These are phyloP conservation scores for Polypedilum pembai DNA, from an alignment of 1,140 invertebrate species.

Conservation along the genomic window DNA sequence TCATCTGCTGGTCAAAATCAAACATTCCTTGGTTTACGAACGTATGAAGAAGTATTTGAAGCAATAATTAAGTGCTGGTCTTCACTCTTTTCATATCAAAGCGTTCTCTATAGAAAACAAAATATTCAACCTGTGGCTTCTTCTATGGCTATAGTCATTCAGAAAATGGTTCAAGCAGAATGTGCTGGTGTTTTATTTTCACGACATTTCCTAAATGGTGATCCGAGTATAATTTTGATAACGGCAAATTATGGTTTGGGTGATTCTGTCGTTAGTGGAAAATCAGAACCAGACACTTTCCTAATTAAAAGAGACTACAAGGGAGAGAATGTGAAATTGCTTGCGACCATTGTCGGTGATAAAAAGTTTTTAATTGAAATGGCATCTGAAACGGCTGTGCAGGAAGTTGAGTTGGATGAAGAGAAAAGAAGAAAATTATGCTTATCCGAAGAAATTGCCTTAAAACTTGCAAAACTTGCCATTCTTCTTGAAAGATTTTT, in stretches of 20 bases:
- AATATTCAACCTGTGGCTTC: constrained; percentile 57
- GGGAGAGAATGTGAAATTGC: constrained; percentile 45
- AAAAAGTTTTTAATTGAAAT: constrained; percentile 51
- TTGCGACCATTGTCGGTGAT: constrained; percentile 47
- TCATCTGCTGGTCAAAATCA: constrained; percentile 81
- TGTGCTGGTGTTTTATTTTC: constrained; percentile 75
- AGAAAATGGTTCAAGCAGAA: constrained; percentile 63
- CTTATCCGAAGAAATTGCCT: constrained; percentile 46
- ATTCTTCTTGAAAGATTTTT: constrained; percentile 55
- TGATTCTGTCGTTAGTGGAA: constrained; percentile 71
- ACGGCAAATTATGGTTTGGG: constrained; percentile 76
- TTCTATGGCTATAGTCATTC: constrained; percentile 73
- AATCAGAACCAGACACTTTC: constrained; percentile 65
- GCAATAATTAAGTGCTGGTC: constrained; percentile 68
- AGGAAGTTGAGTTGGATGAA: constrained; percentile 41
- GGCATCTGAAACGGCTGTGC: constrained; percentile 38
- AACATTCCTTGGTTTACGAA: constrained; percentile 60
- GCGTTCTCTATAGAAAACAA: constrained; percentile 63
- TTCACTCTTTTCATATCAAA: constrained; percentile 66
- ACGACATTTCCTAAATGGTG: constrained; percentile 60
- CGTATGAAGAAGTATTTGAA: constrained; percentile 47
- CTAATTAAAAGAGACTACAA: constrained; percentile 48
- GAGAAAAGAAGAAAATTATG: constrained; percentile 45
- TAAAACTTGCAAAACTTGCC: constrained; percentile 50
- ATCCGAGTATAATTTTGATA: constrained; percentile 58